A percentile compares a stretch with the other conserved stretches of the same genome.
phyloP scores from a whole-genome alignment of 2,113 vertebrate genomes.

The Pachyramphus minor region DNA sequence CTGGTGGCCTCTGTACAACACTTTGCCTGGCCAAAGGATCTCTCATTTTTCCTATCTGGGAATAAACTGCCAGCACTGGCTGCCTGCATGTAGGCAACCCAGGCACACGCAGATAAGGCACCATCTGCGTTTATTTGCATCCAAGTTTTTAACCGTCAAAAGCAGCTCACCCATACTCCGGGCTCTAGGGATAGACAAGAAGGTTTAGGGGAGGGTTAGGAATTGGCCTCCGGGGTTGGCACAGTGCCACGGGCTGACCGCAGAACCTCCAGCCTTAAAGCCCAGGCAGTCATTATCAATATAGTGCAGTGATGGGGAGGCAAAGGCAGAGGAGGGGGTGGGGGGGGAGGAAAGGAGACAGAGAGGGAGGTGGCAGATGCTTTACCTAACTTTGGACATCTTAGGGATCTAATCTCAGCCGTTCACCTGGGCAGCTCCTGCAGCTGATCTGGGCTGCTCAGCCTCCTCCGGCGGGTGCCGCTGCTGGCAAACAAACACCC shows the following conservation, averaged over 20 bases:
- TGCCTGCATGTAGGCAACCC: neutral
- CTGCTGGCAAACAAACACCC: neutral
- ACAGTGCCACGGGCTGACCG: accelerated
- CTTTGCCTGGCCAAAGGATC: accelerated
- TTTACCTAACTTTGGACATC: neutral
- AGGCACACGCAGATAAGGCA: neutral
- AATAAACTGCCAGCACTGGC: neutral
- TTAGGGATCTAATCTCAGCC: neutral
- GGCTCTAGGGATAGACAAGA: accelerated
- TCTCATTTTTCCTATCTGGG: neutral
- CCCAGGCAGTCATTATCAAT: neutral
- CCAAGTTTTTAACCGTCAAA: neutral
- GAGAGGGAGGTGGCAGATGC: neutral
- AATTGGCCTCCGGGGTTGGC: neutral
- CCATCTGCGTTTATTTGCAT: conserved; percentile 25
- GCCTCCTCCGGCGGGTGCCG: neutral
- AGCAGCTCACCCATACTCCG: accelerated
- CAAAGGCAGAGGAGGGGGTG: neutral
- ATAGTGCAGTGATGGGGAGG: neutral
- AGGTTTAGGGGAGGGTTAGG: neutral
- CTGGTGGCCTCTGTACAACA: neutral
- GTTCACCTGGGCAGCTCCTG: neutral
- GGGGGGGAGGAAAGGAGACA: neutral
- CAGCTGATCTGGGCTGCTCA: neutral
- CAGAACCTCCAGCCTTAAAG: neutral